Percentiles rank a stretch among this genome's conserved stretches.
Conservation (phyloP, 2,888 invertebrate genomes). For the Ashinkailepas kermadecensis region DNA sequence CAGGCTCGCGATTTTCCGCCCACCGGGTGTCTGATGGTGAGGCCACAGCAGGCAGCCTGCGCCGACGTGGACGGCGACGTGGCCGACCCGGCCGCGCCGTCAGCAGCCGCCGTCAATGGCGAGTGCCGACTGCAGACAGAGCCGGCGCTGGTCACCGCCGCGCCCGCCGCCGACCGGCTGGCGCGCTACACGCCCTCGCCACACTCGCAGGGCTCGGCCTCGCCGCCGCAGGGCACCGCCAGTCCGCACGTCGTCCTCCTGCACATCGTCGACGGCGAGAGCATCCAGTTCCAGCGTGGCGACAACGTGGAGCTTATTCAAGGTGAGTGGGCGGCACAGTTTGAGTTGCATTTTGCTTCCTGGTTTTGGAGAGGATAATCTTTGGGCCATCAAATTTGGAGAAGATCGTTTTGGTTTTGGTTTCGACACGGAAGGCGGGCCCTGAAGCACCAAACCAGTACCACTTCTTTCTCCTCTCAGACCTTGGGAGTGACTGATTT, state of each 20-base stretch:
- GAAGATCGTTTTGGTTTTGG: too few relatives aligned
- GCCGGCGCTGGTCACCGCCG: background rate
- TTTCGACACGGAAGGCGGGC: too few relatives aligned
- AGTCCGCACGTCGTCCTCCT: conserved; percentile 16
- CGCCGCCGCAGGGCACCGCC: conserved; percentile 6
- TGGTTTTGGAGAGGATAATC: too few relatives aligned
- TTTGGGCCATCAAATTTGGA: too few relatives aligned
- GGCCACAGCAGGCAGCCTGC: background rate
- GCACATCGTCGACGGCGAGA: conserved; percentile 16
- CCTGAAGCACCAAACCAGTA: too few relatives aligned
- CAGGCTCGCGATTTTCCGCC: background rate
- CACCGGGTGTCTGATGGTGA: conserved; percentile 1
- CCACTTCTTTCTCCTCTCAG: too few relatives aligned
- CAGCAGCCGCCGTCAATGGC: background rate
- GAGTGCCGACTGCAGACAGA: background rate
- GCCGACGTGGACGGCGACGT: background rate
- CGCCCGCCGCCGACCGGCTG: background rate
- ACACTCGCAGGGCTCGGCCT: conserved; percentile 15
- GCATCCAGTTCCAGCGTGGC: conserved; percentile 16
- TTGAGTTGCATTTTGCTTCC: too few relatives aligned
- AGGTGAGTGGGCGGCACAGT: background rate
- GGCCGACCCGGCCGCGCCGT: background rate
- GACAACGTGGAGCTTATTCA: background rate
- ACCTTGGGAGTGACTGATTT: too few relatives aligned
- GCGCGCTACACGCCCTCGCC: conserved; percentile 17